These are phyloP conservation scores for Ispidina picta DNA, from an alignment of 2,797 vertebrate species.

Conservation along the genomic window DNA sequence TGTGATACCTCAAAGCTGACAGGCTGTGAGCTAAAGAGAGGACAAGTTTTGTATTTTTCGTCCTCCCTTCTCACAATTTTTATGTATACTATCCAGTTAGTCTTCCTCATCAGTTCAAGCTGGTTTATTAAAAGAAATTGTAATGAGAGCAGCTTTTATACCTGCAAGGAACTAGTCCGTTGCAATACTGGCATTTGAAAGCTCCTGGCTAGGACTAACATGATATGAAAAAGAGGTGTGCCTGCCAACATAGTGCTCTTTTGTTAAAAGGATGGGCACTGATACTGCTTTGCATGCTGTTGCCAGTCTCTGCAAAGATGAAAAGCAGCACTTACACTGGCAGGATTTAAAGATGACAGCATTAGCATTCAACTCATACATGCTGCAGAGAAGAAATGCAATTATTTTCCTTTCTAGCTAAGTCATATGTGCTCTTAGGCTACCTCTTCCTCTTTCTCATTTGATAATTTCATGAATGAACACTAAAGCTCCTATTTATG, in stretches of 20 bases:
- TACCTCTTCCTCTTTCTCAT: slow-evolving; percentile 26
- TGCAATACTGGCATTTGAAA: slow-evolving; percentile 19
- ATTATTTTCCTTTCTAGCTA: slow-evolving; percentile 24
- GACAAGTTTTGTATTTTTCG: not conserved
- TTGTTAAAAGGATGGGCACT: slow-evolving; percentile 31
- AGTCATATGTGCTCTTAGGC: slow-evolving; percentile 12
- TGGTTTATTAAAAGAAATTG: not conserved
- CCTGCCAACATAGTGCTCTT: slow-evolving; percentile 27
- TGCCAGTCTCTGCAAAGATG: slow-evolving; percentile 36
- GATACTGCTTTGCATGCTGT: slow-evolving; percentile 47
- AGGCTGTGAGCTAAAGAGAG: not conserved
- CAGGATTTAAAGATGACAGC: slow-evolving; percentile 30
- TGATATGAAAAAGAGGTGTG: not conserved
- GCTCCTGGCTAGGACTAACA: slow-evolving; percentile 9
- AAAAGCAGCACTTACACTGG: slow-evolving; percentile 51
- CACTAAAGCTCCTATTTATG: not conserved
- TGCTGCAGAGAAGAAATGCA: slow-evolving; percentile 16
- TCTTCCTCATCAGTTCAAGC: slow-evolving; percentile 32
- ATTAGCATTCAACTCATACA: slow-evolving; percentile 41
- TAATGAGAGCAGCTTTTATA: slow-evolving; percentile 38
- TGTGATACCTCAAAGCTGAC: not conserved
- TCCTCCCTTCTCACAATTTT: not conserved
- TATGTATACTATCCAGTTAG: not conserved
- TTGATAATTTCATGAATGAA: not conserved
- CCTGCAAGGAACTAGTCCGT: slow-evolving; percentile 16